Evolutionary conservation across 2,797 vertebrate species (phyloP).

Genomic region (Acanthopagrus latus): DNA sequence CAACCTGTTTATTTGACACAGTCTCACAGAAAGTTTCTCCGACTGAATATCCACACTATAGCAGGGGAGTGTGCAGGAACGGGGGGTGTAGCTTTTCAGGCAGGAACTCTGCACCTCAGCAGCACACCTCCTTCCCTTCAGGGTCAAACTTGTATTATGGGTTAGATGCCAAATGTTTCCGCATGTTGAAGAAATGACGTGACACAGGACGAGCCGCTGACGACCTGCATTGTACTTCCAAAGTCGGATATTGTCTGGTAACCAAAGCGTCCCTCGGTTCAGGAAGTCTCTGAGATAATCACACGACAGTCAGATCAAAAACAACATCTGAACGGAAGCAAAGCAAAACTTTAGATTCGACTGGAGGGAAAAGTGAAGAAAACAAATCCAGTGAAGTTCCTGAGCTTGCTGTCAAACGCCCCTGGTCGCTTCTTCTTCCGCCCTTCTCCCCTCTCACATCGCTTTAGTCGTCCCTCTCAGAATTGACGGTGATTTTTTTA

Average conservation of each 20-base stretch:
- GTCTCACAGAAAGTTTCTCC: slow-evolving; percentile 53
- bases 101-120: not conserved
- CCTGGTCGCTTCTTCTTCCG: slow-evolving; percentile 41
- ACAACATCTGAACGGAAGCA: slow-evolving; percentile 3
- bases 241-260: slow-evolving; percentile 31
- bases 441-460: slow-evolving; percentile 16
- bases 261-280: slow-evolving; percentile 25
- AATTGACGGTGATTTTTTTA: slow-evolving; percentile 29
- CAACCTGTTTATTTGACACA: slow-evolving; percentile 67
- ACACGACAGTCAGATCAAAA: slow-evolving; percentile 18
- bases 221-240: slow-evolving; percentile 37
- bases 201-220: slow-evolving; percentile 7
- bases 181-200: slow-evolving; percentile 4
- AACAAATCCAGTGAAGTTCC: slow-evolving; percentile 65
- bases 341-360: slow-evolving; percentile 15
- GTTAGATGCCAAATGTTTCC: slow-evolving; percentile 19
- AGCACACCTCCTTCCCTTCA: not conserved
- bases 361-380: slow-evolving; percentile 50
- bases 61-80: not conserved
- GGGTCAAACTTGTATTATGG: not conserved
- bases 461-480: slow-evolving; percentile 19
- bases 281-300: slow-evolving; percentile 38
- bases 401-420: slow-evolving; percentile 64
- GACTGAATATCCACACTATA: slow-evolving; percentile 41
- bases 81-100: slow-evolving; percentile 9